Evolutionary conservation across 1,140 invertebrate genomes (phyloP).

Genomic region (Drosophila ogumai): DNA sequence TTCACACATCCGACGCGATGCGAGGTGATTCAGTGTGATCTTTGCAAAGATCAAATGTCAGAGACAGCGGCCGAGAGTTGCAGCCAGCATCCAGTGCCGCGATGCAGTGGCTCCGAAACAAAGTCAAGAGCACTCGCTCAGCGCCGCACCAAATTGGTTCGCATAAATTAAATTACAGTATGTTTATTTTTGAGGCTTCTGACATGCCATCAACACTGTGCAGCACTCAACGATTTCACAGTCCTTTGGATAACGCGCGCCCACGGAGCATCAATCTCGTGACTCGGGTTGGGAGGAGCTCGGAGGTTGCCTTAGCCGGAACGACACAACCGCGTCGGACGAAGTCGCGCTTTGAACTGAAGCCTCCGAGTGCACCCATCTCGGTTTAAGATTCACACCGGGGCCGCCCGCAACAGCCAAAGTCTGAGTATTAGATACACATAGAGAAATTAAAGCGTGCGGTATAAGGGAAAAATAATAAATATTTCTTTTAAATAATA

Average conservation of each 20-base stretch:
- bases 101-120: conserved; percentile 42
- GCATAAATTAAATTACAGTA: conserved; percentile 52
- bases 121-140: conserved; percentile 70
- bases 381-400: conserved; percentile 79
- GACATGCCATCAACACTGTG: conserved; percentile 54
- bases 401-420: conserved; percentile 53
- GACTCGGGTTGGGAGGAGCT: conserved; percentile 2
- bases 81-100: conserved; percentile 8
- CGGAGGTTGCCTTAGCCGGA: conserved; percentile 30
- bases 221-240: conserved; percentile 38
- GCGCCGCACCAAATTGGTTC: conserved; percentile 65
- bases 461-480: no score
- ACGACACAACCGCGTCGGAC: conserved; percentile 58
- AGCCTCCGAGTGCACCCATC: conserved; percentile 68
- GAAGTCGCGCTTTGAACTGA: conserved; percentile 73
- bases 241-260: conserved; percentile 48
- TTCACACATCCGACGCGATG: conserved; percentile 42
- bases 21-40: conserved; percentile 50
- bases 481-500: background rate
- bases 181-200: conserved; percentile 22
- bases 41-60: conserved; percentile 78
- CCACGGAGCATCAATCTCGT: conserved; percentile 9
- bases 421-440: conserved; percentile 20
- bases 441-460: conserved; percentile 18
- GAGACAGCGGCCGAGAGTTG: conserved; percentile 35